A percentile compares a stretch with the other conserved stretches of the same genome.
phyloP scores from a whole-genome alignment of 1,140 invertebrate species.

The Caenorhabditis latens region DNA sequence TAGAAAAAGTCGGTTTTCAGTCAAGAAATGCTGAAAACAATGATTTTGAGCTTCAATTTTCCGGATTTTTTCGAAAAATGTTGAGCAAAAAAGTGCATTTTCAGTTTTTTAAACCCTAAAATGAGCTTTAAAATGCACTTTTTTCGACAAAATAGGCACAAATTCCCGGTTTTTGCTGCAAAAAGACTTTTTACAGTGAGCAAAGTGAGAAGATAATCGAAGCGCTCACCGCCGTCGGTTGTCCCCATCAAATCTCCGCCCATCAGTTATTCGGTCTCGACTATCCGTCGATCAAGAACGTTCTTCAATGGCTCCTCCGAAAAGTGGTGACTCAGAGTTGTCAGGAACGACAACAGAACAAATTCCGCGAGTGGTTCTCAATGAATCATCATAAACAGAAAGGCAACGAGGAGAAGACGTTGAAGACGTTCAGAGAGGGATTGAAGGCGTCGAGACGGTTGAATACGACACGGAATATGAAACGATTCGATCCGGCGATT shows the following conservation, averaged over 20 bases:
- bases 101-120: no score
- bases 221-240: background rate
- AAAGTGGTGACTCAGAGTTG: background rate
- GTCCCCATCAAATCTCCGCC: constrained; percentile 17
- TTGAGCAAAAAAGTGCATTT: background rate
- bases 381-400: background rate
- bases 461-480: background rate
- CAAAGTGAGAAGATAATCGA: constrained; percentile 25
- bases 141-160: no score
- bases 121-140: no score
- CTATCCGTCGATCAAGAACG: background rate
- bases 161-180: no score
- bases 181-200: background rate
- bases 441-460: background rate
- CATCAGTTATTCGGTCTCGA: constrained; percentile 4
- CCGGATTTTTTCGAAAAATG: background rate
- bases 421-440: background rate
- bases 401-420: background rate
- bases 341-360: background rate
- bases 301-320: constrained; percentile 18
- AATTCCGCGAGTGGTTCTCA: background rate
- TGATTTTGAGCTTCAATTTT: background rate
- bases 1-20: background rate
- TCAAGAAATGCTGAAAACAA: background rate
- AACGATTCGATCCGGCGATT: background rate